A percentile compares a stretch with the other conserved stretches of the same genome.
Evolutionary conservation across 2,797 vertebrate species (phyloP).

Genomic region (Enteromius trimaculatus): DNA sequence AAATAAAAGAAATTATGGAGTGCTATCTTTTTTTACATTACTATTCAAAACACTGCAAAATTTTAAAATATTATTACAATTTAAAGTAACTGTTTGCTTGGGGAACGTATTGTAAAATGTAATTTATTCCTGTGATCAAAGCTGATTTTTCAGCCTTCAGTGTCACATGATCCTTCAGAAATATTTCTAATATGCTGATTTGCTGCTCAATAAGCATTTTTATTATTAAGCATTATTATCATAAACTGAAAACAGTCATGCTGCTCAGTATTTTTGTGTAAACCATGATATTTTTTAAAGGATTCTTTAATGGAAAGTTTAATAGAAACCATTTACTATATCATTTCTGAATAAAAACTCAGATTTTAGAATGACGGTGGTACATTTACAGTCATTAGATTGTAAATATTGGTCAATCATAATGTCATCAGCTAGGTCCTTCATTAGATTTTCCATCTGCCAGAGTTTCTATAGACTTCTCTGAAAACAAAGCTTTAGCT

Average conservation of each 20-base stretch:
- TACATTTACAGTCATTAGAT: not conserved
- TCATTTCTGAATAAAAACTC: not conserved
- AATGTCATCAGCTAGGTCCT: slow-evolving; percentile 23
- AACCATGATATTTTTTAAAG: not conserved
- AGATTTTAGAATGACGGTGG: not conserved
- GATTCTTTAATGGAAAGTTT: not conserved
- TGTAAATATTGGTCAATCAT: slow-evolving; percentile 9
- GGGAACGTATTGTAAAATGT: not conserved
- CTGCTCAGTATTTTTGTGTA: not conserved
- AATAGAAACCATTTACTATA: not conserved
- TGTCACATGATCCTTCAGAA: not conserved
- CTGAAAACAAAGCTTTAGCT: slow-evolving; percentile 52
- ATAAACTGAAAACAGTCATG: not conserved
- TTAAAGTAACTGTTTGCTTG: not conserved
- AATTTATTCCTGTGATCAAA: not conserved
- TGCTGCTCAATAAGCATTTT: not conserved
- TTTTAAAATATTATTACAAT: not conserved
- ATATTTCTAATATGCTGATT: not conserved
- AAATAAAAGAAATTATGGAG: not conserved
- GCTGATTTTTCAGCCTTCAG: not conserved
- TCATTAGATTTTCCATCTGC: slow-evolving; percentile 23
- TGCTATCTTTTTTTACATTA: not conserved
- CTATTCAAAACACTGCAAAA: not conserved
- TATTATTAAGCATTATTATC: not conserved
- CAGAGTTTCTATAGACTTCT: slow-evolving; percentile 52